These are phyloP conservation scores for Thera obeliscata DNA, from an alignment of 2,888 invertebrate genomes.

Conservation along the genomic window DNA sequence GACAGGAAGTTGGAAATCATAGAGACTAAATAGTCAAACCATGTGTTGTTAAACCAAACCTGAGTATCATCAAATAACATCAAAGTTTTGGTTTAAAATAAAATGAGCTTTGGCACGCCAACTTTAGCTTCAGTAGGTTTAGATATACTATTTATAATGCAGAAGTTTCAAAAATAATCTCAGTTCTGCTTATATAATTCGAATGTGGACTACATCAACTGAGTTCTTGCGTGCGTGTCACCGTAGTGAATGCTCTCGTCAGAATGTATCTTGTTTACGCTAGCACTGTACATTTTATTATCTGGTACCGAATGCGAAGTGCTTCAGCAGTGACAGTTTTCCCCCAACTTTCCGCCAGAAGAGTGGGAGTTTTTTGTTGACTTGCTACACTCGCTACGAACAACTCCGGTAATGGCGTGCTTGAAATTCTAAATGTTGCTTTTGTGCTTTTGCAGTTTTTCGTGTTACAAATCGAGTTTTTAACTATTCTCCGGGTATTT, in stretches of 20 bases:
- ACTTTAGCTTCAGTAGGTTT: too few relatives aligned
- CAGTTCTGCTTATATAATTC: not conserved
- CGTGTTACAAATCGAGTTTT: slow-evolving; percentile 49
- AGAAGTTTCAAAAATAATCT: not conserved
- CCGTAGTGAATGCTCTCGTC: not conserved
- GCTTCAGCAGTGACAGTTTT: slow-evolving; percentile 23
- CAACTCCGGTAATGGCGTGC: slow-evolving; percentile 48
- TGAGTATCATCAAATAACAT: too few relatives aligned
- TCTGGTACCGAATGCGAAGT: slow-evolving; percentile 2
- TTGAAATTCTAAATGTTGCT: slow-evolving; percentile 54
- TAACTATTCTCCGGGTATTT: slow-evolving; percentile 49
- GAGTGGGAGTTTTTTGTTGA: slow-evolving; percentile 46
- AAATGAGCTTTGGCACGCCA: too few relatives aligned
- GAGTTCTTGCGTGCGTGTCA: not conserved
- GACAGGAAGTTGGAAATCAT: too few relatives aligned
- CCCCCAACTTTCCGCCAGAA: slow-evolving; percentile 21
- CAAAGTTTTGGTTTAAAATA: too few relatives aligned
- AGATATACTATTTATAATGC: too few relatives aligned
- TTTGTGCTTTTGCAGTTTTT: slow-evolving; percentile 43
- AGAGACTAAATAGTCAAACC: too few relatives aligned
- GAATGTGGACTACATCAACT: not conserved
- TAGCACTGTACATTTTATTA: not conserved
- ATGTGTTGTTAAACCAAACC: too few relatives aligned
- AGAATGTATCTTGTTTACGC: slow-evolving; percentile 1
- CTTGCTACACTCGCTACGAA: slow-evolving; percentile 34